A percentile compares a stretch with the other conserved stretches of the same genome.
Evolutionary conservation across 2,113 vertebrate genomes (phyloP).

Genomic region (Grammomys dolichurus): DNA sequence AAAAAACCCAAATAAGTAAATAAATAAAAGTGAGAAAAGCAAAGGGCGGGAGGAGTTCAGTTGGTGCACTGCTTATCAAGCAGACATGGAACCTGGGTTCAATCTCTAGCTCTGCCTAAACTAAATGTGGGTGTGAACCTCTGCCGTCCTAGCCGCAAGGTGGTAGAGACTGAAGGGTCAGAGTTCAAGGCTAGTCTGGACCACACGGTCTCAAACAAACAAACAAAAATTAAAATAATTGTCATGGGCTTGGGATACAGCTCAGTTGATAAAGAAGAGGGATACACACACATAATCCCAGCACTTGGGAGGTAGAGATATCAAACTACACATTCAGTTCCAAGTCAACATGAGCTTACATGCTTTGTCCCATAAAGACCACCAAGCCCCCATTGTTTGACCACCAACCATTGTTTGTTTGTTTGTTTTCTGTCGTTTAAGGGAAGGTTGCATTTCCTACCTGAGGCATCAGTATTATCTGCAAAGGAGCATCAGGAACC

Average conservation of each 20-base stretch:
- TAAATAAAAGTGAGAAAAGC: background rate
- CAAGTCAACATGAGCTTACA: background rate
- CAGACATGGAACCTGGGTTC: too few species aligned
- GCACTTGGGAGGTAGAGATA: background rate
- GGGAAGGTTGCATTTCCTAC: slow-evolving; percentile 83
- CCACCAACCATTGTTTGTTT: background rate
- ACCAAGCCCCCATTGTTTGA: background rate
- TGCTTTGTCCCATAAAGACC: background rate
- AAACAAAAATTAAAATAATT: slow-evolving; percentile 43
- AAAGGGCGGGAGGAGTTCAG: background rate
- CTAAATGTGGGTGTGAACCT: background rate
- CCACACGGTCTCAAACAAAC: background rate
- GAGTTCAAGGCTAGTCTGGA: background rate
- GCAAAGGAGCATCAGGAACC: slow-evolving; percentile 96
- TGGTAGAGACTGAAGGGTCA: background rate
- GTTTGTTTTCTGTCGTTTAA: background rate
- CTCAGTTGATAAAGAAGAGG: background rate
- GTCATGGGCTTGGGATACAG: background rate
- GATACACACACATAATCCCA: background rate
- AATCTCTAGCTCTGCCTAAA: background rate
- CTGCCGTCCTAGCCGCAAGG: too few species aligned
- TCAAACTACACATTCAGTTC: background rate
- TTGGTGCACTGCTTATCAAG: background rate
- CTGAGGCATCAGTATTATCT: slow-evolving; percentile 95
- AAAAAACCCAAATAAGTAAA: background rate